Base-by-base conservation (phyloP, 2,888 invertebrate genomes). In the Zelleria hepariella region DNA sequence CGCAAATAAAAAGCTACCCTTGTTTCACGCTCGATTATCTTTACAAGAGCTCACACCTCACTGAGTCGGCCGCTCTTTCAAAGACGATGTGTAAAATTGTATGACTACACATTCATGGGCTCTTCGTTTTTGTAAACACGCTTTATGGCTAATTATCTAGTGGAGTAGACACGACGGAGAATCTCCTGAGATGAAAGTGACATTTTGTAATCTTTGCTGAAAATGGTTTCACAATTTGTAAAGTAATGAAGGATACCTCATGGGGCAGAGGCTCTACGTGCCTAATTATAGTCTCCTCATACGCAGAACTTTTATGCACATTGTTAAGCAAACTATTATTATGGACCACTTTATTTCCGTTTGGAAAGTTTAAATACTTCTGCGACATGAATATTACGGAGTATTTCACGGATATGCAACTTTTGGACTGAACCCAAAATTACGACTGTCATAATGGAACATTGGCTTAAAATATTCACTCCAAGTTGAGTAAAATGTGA, bases 401-500 rank as follows among this genome's bases (percentile, higher is more conserved):
- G 53, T 58, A 57, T 58, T 58, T 53, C 58, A 58, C 42, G 58
- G 58, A 52, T 58, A 42, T 42, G 58, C 27, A 58, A 58, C 25
- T 58, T 58, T 68, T 68, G 71, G 73, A 71, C 68, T 66, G 67
- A 72, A 71, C 70, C 74, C 74, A 73, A 78, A 78, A 78, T 80
- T 75, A 78, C 72, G 70, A 71, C 67, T 68, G 70, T 66, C 71
- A 71, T 77, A 75, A 75, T 72, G 71, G 73, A 65, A 67, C 71
- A 74, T 74, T 74, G 70, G 66, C 71, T 73, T 68, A 73, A 71
- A 77, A 74, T 71, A 71, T 73, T 72, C 71, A 75, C 73, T 74
- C 70, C 66, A 71, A 80, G 73, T 78, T 74, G 75, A 75, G 69
- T 73, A 70, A 75, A 78, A 77, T 74, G 72, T 73, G 72, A 69